phyloP scores from a whole-genome alignment of 2,113 vertebrate genomes.

The Parus major region DNA sequence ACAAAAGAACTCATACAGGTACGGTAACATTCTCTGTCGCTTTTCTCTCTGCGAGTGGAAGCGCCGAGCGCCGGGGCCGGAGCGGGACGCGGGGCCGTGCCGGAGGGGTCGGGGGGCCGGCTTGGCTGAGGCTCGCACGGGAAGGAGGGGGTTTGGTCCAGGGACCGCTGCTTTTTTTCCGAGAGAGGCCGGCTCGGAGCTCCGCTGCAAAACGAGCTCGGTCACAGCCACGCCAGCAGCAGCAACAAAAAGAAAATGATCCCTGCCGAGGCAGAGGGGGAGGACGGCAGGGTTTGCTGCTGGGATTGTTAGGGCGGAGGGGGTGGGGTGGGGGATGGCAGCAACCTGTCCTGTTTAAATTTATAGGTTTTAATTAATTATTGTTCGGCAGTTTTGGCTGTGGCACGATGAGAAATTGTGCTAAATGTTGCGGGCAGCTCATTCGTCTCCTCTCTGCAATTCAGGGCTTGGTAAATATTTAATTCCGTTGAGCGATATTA shows the following conservation, averaged over 20 bases:
- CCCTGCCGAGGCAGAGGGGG: neutral
- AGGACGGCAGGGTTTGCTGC: neutral
- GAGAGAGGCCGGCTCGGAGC: neutral
- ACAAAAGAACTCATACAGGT: conserved; percentile 99
- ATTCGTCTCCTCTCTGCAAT: conserved; percentile 11
- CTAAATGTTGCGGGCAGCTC: conserved; percentile 47
- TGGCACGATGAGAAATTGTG: conserved; percentile 34
- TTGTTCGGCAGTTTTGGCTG: conserved; percentile 1
- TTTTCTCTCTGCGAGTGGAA: conserved; percentile 18
- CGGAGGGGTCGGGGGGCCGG: neutral
- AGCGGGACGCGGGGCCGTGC: neutral
- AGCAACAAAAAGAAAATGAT: conserved; percentile 39
- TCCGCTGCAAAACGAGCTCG: neutral
- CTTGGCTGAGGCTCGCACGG: neutral
- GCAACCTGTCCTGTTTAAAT: conserved; percentile 58
- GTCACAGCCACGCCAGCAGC: neutral
- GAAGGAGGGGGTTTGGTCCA: neutral
- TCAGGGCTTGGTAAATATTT: conserved; percentile 65
- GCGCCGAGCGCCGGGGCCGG: neutral
- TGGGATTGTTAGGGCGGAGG: neutral
- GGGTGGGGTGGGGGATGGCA: neutral
- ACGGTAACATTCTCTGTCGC: conserved; percentile 82
- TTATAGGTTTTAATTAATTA: conserved; percentile 72
- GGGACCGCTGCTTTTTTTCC: neutral
- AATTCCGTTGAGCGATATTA: conserved; percentile 49